These are phyloP conservation scores for Chymomyza procnemis DNA, from an alignment of 2,888 invertebrate genomes.

Conservation along the genomic window DNA sequence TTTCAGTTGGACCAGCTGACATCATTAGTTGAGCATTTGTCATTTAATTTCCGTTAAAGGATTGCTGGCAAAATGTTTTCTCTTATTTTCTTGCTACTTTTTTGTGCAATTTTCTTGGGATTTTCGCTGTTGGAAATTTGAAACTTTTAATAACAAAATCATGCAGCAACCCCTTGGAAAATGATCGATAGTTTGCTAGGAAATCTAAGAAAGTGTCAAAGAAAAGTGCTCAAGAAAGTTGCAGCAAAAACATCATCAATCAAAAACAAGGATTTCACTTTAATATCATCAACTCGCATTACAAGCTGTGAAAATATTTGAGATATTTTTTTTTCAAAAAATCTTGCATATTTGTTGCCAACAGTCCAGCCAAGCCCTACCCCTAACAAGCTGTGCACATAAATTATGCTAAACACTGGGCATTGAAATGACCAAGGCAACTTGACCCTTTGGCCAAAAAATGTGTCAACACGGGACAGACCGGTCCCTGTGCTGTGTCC, in stretches of 20 bases:
- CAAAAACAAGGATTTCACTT: constrained; percentile 17
- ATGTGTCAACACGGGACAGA: constrained; percentile 61
- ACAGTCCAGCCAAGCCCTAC: no score
- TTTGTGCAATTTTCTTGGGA: constrained; percentile 13
- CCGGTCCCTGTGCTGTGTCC: constrained; percentile 6
- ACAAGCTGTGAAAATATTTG: constrained; percentile 25
- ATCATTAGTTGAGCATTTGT: constrained; percentile 62
- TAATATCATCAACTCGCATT: constrained; percentile 14
- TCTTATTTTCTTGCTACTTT: constrained; percentile 36
- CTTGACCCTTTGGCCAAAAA: constrained; percentile 57
- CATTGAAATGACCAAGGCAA: constrained; percentile 45
- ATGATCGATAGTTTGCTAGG: constrained; percentile 40
- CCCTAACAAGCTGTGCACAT: constrained; percentile 5
- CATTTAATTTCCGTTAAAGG: constrained; percentile 58
- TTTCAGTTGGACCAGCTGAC: constrained; percentile 51
- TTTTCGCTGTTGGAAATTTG: constrained; percentile 46
- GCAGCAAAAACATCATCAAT: constrained; percentile 33
- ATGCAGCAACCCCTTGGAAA: constrained; percentile 21
- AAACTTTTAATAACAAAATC: constrained; percentile 45
- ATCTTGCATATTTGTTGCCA: constrained; percentile 4
- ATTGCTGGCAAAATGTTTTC: constrained; percentile 50
- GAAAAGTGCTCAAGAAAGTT: constrained; percentile 32
- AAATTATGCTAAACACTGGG: neutral
- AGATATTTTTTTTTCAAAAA: neutral
- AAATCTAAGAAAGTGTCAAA: neutral